These are phyloP conservation scores for Oryzias celebensis DNA, from an alignment of 2,113 vertebrate genomes.

Conservation along the genomic window DNA sequence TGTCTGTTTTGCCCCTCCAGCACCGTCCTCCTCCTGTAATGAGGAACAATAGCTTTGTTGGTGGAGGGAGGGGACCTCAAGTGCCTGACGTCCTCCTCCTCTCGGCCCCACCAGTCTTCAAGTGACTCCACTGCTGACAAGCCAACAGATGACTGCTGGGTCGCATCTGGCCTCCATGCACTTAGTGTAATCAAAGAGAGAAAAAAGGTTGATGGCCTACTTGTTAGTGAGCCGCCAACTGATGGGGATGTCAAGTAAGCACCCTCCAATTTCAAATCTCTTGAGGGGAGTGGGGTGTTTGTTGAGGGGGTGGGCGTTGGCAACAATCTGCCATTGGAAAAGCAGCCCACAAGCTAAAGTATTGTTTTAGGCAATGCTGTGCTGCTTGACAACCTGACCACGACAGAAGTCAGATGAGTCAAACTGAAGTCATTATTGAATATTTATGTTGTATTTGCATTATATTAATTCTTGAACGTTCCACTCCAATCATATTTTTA, in stretches of 20 bases:
- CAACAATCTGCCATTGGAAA: slow-evolving; percentile 53
- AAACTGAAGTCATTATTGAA: slow-evolving; percentile 29
- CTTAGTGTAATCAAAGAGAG: slow-evolving; percentile 76
- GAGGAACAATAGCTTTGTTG: slow-evolving; percentile 70
- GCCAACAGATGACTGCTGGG: slow-evolving; percentile 65
- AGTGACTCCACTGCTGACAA: slow-evolving; percentile 40
- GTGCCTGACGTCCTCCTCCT: slow-evolving; percentile 4
- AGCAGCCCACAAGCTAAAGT: slow-evolving; percentile 15
- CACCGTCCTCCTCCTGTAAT: slow-evolving; percentile 51
- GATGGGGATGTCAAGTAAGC: slow-evolving; percentile 71
- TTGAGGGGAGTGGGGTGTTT: slow-evolving; percentile 18
- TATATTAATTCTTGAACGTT: slow-evolving; percentile 28
- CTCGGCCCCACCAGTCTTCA: slow-evolving; percentile 22
- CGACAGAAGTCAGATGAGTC: slow-evolving; percentile 32
- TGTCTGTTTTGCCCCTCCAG: slow-evolving; percentile 39
- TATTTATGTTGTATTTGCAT: slow-evolving; percentile 48
- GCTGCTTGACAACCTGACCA: slow-evolving; percentile 20
- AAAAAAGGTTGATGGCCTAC: slow-evolving; percentile 67
- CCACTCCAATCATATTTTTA: slow-evolving; percentile 29
- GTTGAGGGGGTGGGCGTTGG: slow-evolving; percentile 30
- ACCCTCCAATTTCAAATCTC: slow-evolving; percentile 54
- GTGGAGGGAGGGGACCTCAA: slow-evolving; percentile 39
- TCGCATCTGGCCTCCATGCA: slow-evolving; percentile 73
- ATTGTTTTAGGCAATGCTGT: slow-evolving; percentile 2
- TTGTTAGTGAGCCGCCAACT: slow-evolving; percentile 69